These are phyloP conservation scores for Diglossa brunneiventris DNA, from an alignment of 2,113 vertebrate species.

Conservation along the genomic window DNA sequence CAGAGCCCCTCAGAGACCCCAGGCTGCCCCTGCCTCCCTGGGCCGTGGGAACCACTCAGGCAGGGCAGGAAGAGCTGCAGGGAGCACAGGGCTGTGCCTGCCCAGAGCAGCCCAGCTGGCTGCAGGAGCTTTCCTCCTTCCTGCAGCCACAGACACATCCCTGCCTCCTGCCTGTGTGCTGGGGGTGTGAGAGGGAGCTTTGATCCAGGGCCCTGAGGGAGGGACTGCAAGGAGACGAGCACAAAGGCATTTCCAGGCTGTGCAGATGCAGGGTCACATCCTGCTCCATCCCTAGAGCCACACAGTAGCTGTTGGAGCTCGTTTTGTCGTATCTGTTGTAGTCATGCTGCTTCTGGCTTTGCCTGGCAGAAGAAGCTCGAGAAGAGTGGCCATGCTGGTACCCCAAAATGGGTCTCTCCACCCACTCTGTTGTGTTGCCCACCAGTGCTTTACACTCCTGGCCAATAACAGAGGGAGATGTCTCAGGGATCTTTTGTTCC, in stretches of 20 bases:
- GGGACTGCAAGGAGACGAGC: neutral
- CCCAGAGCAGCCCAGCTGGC: neutral
- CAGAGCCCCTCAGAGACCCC: neutral
- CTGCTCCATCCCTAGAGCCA: neutral
- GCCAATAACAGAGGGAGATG: neutral
- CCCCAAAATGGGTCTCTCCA: neutral
- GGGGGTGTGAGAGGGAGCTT: neutral
- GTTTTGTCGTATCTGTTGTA: neutral
- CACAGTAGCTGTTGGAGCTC: neutral
- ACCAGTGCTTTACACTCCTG: neutral
- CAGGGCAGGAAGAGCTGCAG: neutral
- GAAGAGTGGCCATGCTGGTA: neutral
- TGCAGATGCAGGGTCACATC: neutral
- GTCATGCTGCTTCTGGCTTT: neutral
- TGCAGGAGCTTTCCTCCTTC: neutral
- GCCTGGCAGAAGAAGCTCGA: neutral
- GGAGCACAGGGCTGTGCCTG: neutral
- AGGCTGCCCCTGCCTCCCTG: neutral
- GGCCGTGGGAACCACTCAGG: neutral
- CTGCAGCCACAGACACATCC: neutral
- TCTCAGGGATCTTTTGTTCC: neutral
- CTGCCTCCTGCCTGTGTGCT: neutral
- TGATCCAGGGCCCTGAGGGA: constrained; percentile 20
- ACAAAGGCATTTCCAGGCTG: constrained; percentile 22
- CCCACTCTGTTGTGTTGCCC: neutral